These are phyloP conservation scores for Gila robusta DNA, from an alignment of 2,797 vertebrate species.

Conservation along the genomic window DNA sequence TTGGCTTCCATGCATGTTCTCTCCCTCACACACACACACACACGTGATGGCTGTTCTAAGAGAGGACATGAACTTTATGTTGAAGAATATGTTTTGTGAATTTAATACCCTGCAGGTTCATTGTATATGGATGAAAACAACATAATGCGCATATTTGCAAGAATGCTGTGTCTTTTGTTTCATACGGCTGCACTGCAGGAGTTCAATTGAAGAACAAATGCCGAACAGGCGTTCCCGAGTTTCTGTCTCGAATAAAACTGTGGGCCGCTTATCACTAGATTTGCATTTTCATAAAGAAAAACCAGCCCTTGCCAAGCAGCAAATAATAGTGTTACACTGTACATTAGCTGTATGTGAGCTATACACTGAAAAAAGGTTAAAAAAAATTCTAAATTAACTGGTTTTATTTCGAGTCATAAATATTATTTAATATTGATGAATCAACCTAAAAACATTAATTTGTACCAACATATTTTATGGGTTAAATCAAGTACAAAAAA, in stretches of 20 bases:
- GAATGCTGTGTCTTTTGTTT: conserved; percentile 16
- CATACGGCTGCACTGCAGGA: background rate
- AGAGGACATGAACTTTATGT: background rate
- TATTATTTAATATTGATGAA: background rate
- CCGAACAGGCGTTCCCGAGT: background rate
- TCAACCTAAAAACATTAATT: background rate
- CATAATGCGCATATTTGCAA: conserved; percentile 9
- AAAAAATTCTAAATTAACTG: too few relatives aligned
- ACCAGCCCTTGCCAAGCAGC: background rate
- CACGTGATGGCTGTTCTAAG: background rate
- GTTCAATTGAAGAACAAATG: conserved; percentile 11
- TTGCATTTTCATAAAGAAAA: background rate
- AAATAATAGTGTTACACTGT: background rate
- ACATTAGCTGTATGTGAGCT: background rate
- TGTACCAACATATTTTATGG: background rate
- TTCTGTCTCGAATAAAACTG: conserved; percentile 9
- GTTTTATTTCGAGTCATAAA: background rate
- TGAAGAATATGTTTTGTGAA: background rate
- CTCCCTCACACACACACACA: background rate
- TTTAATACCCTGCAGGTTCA: background rate
- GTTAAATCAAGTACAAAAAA: background rate
- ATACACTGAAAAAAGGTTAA: background rate
- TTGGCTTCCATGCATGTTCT: background rate
- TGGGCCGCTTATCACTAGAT: background rate
- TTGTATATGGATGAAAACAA: background rate